phyloP scores from a whole-genome alignment of 2,113 vertebrate species.

The Nycticryphes semicollaris region DNA sequence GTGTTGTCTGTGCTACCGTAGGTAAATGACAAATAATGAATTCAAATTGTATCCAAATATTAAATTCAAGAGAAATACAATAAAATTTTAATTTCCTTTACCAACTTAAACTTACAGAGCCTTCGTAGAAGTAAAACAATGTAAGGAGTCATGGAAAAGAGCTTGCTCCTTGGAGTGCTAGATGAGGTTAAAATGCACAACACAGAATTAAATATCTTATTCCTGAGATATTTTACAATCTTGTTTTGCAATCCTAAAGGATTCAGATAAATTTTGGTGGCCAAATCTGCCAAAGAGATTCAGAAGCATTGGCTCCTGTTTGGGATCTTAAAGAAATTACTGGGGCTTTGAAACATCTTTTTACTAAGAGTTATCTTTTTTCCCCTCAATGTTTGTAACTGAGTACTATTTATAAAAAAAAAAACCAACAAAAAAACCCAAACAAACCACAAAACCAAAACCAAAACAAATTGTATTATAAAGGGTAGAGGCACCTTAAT shows the following conservation, averaged over 20 bases:
- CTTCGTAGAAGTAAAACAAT: background rate
- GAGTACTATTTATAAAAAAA: background rate
- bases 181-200: background rate
- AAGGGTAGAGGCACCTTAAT: background rate
- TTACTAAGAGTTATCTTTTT: background rate
- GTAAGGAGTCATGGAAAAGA: background rate
- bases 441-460: too few relatives aligned
- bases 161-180: background rate
- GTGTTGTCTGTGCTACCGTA: background rate
- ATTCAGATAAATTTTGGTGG: background rate
- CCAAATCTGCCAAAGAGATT: background rate
- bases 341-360: background rate
- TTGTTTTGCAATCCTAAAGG: background rate
- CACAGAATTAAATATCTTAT: background rate
- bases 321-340: background rate
- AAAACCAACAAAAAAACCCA: too few relatives aligned
- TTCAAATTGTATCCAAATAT: background rate
- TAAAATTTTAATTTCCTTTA: background rate
- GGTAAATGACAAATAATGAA: background rate
- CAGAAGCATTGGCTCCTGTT: background rate
- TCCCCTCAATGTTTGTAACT: background rate
- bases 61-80: background rate
- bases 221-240: background rate
- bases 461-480: background rate
- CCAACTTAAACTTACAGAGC: background rate